Evolutionary conservation across 2,113 vertebrate genomes (phyloP), one percentile per base, ranked within the genome.

Genomic region (Pseudonaja textilis): DNA sequence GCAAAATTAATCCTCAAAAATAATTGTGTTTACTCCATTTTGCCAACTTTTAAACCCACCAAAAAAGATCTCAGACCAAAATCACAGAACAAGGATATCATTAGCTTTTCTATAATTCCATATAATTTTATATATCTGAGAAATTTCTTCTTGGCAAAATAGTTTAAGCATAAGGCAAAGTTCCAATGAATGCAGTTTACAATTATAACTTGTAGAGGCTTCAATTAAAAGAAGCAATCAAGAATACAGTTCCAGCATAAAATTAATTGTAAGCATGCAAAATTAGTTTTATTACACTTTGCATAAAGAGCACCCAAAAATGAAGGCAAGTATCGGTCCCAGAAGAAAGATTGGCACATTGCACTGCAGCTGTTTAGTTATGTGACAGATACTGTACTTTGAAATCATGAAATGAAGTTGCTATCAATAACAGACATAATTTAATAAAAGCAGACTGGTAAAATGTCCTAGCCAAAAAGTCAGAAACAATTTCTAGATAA

Each of bases 361-460:
- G 96, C 25, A 93, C 29, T 94, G 92, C 81, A 74, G 11, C 18
- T 95, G 12, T 91, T 94, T 96, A 92, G 52, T 92, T 92, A 47
- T 94, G 87, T 91, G 57, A 95, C 94, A 96, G 94, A 91, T 94
- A 95, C 93, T 29, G 11, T 50, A 94, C 59, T 42, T 95, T 94
- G 87, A 93, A 95, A 90, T 57, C 2, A 10, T 89, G 45, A 69
- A 95, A 88, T 26, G 57, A 90, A 95, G n/a, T 94, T 93, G 1
- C 45, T 93, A 91, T 90, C 85, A 92, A 90, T 93, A 96, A 90
- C 2, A 95, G 61, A 93, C 91, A 90, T 93, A 85, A 97, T 94
- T 93, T 94, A 93, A 94, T 93, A 95, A 95, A 96, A 94, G 55
- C 1, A 95, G 96, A 89, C 2, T 81, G 4, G 1, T 22, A 45